Evolutionary conservation across 2,797 vertebrate genomes (phyloP).

Genomic region (Premnoplex brunnescens): DNA sequence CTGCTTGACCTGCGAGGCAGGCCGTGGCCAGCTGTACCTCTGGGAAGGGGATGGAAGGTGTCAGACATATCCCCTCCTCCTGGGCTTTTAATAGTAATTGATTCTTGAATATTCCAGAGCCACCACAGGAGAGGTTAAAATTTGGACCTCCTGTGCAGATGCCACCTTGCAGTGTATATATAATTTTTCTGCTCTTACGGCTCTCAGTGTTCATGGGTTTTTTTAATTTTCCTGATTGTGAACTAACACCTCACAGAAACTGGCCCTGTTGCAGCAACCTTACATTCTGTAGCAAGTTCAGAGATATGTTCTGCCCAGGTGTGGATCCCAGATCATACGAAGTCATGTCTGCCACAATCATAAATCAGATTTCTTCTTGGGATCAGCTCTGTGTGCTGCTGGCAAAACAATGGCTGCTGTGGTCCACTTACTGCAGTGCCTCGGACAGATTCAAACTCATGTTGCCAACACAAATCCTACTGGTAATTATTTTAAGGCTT

Average conservation of each 20-base stretch:
- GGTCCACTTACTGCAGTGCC: background rate
- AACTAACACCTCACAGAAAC: background rate
- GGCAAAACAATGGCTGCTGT: background rate
- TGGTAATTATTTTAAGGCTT: conserved; percentile 54
- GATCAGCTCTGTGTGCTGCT: background rate
- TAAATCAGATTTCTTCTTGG: background rate
- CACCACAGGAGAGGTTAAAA: background rate
- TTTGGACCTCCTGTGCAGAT: background rate
- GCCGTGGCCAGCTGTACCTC: background rate
- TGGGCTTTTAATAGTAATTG: background rate
- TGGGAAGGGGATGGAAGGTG: background rate
- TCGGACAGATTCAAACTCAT: background rate
- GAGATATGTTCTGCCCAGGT: background rate
- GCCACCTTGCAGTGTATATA: background rate
- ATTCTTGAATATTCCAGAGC: background rate
- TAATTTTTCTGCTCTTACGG: background rate
- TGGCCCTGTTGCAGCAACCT: background rate
- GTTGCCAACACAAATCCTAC: background rate
- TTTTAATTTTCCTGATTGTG: background rate
- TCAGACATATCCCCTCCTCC: background rate
- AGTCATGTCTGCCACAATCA: background rate
- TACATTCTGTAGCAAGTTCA: background rate
- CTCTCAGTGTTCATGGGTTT: background rate
- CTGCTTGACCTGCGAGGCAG: background rate
- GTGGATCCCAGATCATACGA: background rate